Conservation (phyloP, 2,113 vertebrate species). For the Psammodynastes pulverulentus region DNA sequence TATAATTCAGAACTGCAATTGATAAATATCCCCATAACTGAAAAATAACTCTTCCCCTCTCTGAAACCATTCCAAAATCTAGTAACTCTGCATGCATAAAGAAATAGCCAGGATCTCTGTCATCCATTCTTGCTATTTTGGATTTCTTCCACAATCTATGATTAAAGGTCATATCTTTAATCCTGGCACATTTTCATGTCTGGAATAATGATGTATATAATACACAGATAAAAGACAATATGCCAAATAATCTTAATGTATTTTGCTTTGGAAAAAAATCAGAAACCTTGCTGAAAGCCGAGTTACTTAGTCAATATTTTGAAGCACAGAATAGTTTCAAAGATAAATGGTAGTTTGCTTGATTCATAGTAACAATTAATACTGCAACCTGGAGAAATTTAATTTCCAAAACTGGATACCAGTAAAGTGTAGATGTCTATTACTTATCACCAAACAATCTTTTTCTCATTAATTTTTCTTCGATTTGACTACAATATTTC, state of each 20-base stretch:
- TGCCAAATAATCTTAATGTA: background rate
- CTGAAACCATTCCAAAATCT: background rate
- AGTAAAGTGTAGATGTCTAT: background rate
- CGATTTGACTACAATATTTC: background rate
- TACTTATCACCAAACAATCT: background rate
- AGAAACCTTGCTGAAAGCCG: background rate
- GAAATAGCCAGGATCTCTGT: background rate
- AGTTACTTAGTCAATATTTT: background rate
- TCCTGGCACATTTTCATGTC: background rate
- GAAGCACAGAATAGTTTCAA: background rate
- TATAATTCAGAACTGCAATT: background rate
- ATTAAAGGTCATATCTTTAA: background rate
- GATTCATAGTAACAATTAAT: background rate
- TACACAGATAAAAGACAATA: background rate
- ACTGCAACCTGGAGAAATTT: background rate
- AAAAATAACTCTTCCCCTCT: background rate
- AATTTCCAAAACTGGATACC: background rate
- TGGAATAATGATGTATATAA: background rate
- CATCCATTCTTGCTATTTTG: background rate
- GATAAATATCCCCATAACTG: background rate
- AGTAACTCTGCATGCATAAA: background rate
- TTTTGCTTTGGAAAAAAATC: background rate
- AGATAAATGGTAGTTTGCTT: background rate
- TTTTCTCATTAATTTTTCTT: background rate
- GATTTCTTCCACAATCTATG: background rate